phyloP scores from a whole-genome alignment of 2,113 vertebrate genomes.

The Heterotilapia buettikoferi region DNA sequence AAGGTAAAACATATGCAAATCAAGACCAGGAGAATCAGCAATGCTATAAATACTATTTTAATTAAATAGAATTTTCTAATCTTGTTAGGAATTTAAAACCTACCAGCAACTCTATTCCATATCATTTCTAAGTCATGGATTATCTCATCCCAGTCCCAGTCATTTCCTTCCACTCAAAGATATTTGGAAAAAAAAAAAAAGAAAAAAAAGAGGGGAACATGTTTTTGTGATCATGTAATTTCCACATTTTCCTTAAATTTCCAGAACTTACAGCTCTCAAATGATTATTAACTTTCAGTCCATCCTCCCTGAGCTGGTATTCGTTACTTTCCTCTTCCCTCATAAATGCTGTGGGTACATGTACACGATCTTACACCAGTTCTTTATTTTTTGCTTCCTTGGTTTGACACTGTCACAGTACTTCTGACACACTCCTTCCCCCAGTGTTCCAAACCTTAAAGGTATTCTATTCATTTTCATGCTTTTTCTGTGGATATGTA shows the following conservation, averaged over 20 bases:
- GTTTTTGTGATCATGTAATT: not conserved
- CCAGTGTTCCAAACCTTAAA: not conserved
- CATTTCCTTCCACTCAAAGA: not conserved
- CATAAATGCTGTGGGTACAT: not conserved
- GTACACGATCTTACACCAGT: rapidly evolving
- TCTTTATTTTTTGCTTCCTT: not conserved
- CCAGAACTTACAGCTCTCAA: rapidly evolving
- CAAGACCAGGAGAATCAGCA: not conserved
- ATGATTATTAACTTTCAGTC: rapidly evolving
- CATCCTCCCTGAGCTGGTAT: rapidly evolving
- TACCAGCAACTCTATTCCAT: not conserved
- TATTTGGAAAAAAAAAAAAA: not conserved
- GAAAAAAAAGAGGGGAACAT: not conserved
- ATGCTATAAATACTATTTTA: not conserved
- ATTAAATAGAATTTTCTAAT: not conserved
- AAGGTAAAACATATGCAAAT: not conserved
- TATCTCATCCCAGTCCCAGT: not conserved
- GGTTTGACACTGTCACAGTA: rapidly evolving
- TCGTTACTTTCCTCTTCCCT: not conserved
- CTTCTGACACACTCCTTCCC: not conserved
- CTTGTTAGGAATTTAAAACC: not conserved
- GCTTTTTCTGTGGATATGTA: not conserved
- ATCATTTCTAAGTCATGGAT: not conserved
- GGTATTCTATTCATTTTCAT: rapidly evolving
- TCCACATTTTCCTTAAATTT: not conserved